A percentile compares a stretch with the other conserved stretches of the same genome.
These are phyloP conservation scores for Numida meleagris DNA, from an alignment of 2,113 vertebrate species.

Conservation along the genomic window DNA sequence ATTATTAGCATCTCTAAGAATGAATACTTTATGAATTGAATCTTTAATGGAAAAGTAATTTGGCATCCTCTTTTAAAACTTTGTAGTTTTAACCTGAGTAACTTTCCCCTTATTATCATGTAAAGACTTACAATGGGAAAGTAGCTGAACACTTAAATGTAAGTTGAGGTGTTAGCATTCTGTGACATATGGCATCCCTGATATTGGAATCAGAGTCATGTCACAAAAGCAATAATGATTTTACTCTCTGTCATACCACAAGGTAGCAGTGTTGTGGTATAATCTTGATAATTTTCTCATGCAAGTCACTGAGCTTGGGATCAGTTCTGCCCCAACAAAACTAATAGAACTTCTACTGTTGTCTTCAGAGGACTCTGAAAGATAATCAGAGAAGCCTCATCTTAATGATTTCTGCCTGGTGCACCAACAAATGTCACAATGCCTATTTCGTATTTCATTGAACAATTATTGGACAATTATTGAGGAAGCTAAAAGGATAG, in stretches of 20 bases:
- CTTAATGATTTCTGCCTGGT: not conserved
- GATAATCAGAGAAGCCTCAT: not conserved
- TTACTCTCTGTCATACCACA: slow-evolving; percentile 40
- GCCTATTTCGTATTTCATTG: not conserved
- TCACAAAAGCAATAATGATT: slow-evolving; percentile 14
- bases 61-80: slow-evolving; percentile 1
- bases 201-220: not conserved
- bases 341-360: not conserved
- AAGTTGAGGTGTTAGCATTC: not conserved
- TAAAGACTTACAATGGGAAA: not conserved
- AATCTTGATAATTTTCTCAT: slow-evolving; percentile 36
- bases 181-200: not conserved
- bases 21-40: not conserved
- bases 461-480: not conserved
- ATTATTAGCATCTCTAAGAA: slow-evolving; percentile 22
- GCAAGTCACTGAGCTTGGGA: not conserved
- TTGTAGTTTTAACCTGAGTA: not conserved
- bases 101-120: not conserved
- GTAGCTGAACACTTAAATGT: not conserved
- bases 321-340: slow-evolving; percentile 16
- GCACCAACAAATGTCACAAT: not conserved
- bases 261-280: slow-evolving; percentile 67
- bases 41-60: not conserved
- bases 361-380: not conserved
- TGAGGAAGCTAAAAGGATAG: not conserved